These are phyloP conservation scores for Aurelia aurita complex sp. Pacific DNA, from an alignment of 30 jellyfish, hydroid and myxozoan species.

Conservation along the genomic window DNA sequence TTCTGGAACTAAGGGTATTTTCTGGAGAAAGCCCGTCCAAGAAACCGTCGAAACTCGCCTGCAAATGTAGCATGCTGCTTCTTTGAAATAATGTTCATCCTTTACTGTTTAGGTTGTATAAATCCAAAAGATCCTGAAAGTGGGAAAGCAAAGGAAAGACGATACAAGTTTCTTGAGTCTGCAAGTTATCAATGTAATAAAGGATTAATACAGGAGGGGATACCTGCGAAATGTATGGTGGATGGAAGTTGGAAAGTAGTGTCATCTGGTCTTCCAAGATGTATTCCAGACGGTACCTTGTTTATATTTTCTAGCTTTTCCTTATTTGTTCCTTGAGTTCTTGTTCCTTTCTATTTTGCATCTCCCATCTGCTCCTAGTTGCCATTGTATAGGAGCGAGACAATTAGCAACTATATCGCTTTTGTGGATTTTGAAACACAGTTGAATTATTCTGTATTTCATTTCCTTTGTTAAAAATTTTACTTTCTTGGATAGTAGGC, in stretches of 20 bases:
- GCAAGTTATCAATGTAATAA: neutral
- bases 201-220: neutral
- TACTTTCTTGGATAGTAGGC: too few relatives aligned
- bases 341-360: neutral
- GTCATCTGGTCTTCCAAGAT: neutral
- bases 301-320: neutral
- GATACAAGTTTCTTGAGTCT: neutral
- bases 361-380: neutral
- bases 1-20: too few relatives aligned
- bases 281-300: conserved; percentile 1
- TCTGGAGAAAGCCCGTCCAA: too few relatives aligned
- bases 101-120: neutral
- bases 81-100: too few relatives aligned
- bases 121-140: neutral
- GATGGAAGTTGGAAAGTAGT: conserved; percentile 18
- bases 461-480: too few relatives aligned
- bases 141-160: conserved; percentile 5
- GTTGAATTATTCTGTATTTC: too few relatives aligned
- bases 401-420: neutral
- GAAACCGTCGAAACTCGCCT: too few relatives aligned
- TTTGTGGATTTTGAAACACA: too few relatives aligned
- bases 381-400: neutral
- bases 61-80: too few relatives aligned
- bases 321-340: neutral
- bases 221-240: conserved; percentile 7